These are phyloP conservation scores for Otis tarda DNA, from an alignment of 2,113 vertebrate genomes.

Conservation along the genomic window DNA sequence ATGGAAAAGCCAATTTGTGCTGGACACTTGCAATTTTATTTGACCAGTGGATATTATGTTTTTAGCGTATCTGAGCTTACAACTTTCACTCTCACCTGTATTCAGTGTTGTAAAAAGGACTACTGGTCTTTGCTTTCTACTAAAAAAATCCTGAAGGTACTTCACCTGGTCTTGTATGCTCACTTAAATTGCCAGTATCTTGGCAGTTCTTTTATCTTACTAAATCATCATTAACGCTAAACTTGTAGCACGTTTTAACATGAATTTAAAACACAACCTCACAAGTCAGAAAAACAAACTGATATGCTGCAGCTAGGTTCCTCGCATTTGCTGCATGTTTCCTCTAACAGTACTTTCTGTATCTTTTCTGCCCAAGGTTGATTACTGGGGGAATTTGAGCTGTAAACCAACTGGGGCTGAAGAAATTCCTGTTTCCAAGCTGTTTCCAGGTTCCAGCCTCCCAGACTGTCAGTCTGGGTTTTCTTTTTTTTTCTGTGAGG, in stretches of 20 bases:
- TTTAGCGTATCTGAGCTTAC: not conserved
- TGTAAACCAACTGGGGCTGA: not conserved
- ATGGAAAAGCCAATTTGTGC: not conserved
- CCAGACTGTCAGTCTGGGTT: not conserved
- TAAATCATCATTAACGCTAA: not conserved
- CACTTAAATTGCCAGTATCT: not conserved
- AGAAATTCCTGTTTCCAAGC: not conserved
- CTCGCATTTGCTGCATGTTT: not conserved
- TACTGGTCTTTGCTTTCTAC: not conserved
- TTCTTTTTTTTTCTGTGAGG: not conserved
- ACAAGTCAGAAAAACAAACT: not conserved
- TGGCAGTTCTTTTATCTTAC: not conserved
- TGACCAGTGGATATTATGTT: not conserved
- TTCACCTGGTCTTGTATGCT: not conserved
- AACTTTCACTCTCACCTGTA: not conserved
- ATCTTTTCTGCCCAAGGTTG: not conserved
- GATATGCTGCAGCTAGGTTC: not conserved
- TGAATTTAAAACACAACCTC: not conserved
- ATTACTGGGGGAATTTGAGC: not conserved
- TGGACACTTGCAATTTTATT: not conserved
- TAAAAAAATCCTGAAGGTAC: not conserved
- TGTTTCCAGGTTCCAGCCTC: not conserved
- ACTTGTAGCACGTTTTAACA: not conserved
- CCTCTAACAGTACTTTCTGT: not conserved
- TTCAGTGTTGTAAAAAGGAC: not conserved